Conservation (phyloP, 2,888 invertebrate species). For the Macaria notata region DNA sequence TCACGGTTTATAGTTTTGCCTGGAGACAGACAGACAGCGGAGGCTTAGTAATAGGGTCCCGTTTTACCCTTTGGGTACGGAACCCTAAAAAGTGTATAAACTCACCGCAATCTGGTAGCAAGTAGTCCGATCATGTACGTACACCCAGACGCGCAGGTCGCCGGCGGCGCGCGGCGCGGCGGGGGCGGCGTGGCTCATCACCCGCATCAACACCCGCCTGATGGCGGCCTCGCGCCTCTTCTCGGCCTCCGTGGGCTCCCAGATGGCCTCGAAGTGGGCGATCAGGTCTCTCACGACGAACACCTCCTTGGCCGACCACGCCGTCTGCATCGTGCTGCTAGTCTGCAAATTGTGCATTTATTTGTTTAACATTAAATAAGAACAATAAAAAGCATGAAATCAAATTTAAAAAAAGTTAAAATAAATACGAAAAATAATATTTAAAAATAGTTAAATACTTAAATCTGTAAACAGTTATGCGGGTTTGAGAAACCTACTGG, state of each 20-base stretch:
- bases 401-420: too few relatives aligned
- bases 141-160: conserved; percentile 91
- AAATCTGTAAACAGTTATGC: too few relatives aligned
- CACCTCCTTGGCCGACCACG: conserved; percentile 86
- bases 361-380: too few relatives aligned
- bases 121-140: conserved; percentile 83
- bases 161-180: conserved; percentile 86
- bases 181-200: conserved; percentile 83
- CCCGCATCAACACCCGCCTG: conserved; percentile 86
- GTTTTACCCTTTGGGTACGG: too few relatives aligned
- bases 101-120: conserved; percentile 84
- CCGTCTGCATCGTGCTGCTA: conserved; percentile 72
- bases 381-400: too few relatives aligned
- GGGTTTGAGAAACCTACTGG: too few relatives aligned
- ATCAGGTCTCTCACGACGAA: conserved; percentile 91
- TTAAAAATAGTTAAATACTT: too few relatives aligned
- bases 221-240: conserved; percentile 89
- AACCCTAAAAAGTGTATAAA: conserved; percentile 10
- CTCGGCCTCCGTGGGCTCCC: conserved; percentile 90
- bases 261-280: conserved; percentile 87
- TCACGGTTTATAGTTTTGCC: too few relatives aligned
- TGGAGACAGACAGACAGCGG: too few relatives aligned
- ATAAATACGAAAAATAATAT: too few relatives aligned
- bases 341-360: conserved; percentile 43
- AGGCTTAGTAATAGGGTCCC: too few relatives aligned